Evolutionary conservation across 2,113 vertebrate genomes (phyloP).

Genomic region (Psettodes erumei): DNA sequence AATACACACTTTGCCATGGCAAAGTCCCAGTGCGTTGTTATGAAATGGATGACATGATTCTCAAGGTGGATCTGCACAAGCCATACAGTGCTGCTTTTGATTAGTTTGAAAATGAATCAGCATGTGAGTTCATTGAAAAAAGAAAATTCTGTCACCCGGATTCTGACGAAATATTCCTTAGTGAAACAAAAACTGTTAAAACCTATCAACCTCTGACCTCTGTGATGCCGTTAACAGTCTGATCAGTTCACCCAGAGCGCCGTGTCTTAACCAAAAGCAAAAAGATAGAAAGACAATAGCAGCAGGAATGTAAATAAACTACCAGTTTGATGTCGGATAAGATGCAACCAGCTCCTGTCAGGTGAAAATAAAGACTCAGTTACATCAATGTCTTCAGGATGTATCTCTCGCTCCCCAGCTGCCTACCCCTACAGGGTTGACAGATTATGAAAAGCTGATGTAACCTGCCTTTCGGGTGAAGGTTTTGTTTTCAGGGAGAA

Average conservation of each 20-base stretch:
- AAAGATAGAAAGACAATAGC: conserved; percentile 28
- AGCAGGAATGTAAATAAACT: conserved; percentile 19
- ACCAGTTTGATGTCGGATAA: conserved; percentile 9
- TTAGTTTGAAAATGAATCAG: conserved; percentile 26
- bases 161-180: conserved; percentile 1
- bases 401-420: neutral
- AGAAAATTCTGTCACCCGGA: conserved; percentile 4
- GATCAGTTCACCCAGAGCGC: too few relatives aligned
- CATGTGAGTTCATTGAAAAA: conserved; percentile 42
- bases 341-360: conserved; percentile 21
- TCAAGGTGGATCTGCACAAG: conserved; percentile 37
- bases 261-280: neutral
- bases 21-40: conserved; percentile 18
- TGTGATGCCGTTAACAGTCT: neutral
- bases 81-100: conserved; percentile 32
- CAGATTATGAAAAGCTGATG: conserved; percentile 55
- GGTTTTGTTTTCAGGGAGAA: conserved; percentile 49
- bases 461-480: conserved; percentile 17
- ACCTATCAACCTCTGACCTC: conserved; percentile 6
- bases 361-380: conserved; percentile 12
- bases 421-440: conserved; percentile 11
- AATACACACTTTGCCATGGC: conserved; percentile 19
- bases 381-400: neutral
- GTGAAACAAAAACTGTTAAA: conserved; percentile 1
- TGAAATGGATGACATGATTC: conserved; percentile 47